A percentile compares a stretch with the other conserved stretches of the same genome.
Conservation (phyloP, 2,888 invertebrate species). For the Phengaris arion region DNA sequence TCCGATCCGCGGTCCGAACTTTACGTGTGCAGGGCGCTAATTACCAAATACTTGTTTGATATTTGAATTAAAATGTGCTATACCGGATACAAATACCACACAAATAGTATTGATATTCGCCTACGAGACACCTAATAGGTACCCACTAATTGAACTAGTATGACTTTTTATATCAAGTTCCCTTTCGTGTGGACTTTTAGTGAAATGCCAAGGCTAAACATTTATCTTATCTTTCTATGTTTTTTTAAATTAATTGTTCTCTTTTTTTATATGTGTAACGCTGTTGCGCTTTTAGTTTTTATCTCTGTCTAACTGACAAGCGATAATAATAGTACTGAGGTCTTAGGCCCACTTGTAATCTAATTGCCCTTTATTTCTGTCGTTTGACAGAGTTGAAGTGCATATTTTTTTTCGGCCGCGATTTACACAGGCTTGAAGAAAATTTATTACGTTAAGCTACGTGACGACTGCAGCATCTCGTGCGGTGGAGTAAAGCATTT, state of each 20-base stretch:
- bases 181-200: slow-evolving; percentile 5
- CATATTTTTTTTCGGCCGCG: too few relatives aligned
- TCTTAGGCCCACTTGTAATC: neutral
- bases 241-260: slow-evolving; percentile 10
- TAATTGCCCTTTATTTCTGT: too few relatives aligned
- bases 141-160: neutral
- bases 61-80: neutral
- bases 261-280: neutral
- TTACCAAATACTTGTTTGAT: neutral
- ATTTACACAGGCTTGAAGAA: too few relatives aligned
- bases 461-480: too few relatives aligned
- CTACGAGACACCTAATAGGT: slow-evolving; percentile 9
- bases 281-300: neutral
- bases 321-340: neutral
- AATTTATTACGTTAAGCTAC: too few relatives aligned
- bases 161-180: neutral
- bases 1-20: too few relatives aligned
- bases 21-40: neutral
- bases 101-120: neutral
- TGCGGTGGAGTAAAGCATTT: too few relatives aligned
- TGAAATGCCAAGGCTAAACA: slow-evolving; percentile 12
- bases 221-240: neutral
- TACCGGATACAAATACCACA: slow-evolving; percentile 6
- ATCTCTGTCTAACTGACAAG: neutral
- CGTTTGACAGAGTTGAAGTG: too few relatives aligned